These are phyloP conservation scores for Thereuonema tuberculata DNA, from an alignment of 1,140 invertebrate genomes.

Conservation along the genomic window DNA sequence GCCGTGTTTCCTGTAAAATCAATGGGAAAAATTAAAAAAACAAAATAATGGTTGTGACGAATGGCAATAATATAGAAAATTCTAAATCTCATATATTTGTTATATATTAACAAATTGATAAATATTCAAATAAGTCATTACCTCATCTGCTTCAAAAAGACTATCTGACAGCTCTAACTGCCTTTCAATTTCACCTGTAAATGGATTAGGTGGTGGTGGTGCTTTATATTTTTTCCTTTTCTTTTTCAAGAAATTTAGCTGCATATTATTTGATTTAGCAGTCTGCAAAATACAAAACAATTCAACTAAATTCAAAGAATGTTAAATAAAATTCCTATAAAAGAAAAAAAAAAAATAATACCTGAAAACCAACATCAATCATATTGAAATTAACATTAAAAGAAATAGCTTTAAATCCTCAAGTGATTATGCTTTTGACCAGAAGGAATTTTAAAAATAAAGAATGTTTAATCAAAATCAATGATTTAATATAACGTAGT, in stretches of 20 bases:
- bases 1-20: slow-evolving; percentile 73
- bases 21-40: neutral
- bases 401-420: too few relatives aligned
- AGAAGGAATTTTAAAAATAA: too few relatives aligned
- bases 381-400: slow-evolving; percentile 12
- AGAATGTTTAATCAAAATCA: too few relatives aligned
- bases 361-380: neutral
- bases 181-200: slow-evolving; percentile 34
- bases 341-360: too few relatives aligned
- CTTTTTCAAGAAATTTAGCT: too few relatives aligned
- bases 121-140: too few relatives aligned
- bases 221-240: slow-evolving; percentile 42
- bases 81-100: too few relatives aligned
- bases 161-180: slow-evolving; percentile 16
- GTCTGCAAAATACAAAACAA: slow-evolving; percentile 22
- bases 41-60: slow-evolving; percentile 25
- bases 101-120: too few relatives aligned
- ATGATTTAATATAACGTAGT: too few relatives aligned
- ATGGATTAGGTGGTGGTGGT: slow-evolving; percentile 39
- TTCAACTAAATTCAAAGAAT: slow-evolving; percentile 40
- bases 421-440: too few relatives aligned
- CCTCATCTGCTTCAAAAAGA: neutral
- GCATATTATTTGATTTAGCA: slow-evolving; percentile 40
- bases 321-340: slow-evolving; percentile 14
- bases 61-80: too few relatives aligned